These are phyloP conservation scores for Muraenolepis orangiensis DNA, from an alignment of 2,797 vertebrate genomes.

Conservation along the genomic window DNA sequence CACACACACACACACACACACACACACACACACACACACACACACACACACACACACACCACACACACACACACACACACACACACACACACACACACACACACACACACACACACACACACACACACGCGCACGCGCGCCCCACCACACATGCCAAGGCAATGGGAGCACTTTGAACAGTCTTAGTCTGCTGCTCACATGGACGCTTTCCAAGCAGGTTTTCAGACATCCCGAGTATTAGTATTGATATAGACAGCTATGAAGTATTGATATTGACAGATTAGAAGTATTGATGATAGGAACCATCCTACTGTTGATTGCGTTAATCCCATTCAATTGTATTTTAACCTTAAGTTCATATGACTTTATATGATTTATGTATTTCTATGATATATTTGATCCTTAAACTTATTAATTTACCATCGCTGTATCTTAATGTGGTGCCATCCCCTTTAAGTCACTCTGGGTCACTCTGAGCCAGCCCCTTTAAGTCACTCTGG, in stretches of 20 bases:
- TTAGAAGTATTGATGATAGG: no score
- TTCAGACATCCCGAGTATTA: neutral
- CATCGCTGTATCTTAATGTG: neutral
- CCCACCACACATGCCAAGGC: neutral
- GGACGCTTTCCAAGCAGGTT: neutral
- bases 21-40: no score
- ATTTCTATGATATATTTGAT: neutral
- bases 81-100: neutral
- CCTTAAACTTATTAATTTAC: no score
- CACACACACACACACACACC: no score
- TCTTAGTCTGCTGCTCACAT: neutral
- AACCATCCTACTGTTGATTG: neutral
- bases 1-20: no score
- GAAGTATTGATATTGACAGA: neutral
- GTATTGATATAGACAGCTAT: neutral
- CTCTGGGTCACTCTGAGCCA: no score
- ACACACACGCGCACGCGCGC: neutral
- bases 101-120: neutral
- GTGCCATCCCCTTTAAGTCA: constrained; percentile 4
- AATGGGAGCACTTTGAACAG: neutral
- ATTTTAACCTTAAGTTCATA: neutral
- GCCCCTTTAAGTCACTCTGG: no score
- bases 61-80: no score
- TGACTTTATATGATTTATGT: neutral
- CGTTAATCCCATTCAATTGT: neutral